Conservation (phyloP, 2,113 vertebrate genomes). For the Ranitomeya imitator region DNA sequence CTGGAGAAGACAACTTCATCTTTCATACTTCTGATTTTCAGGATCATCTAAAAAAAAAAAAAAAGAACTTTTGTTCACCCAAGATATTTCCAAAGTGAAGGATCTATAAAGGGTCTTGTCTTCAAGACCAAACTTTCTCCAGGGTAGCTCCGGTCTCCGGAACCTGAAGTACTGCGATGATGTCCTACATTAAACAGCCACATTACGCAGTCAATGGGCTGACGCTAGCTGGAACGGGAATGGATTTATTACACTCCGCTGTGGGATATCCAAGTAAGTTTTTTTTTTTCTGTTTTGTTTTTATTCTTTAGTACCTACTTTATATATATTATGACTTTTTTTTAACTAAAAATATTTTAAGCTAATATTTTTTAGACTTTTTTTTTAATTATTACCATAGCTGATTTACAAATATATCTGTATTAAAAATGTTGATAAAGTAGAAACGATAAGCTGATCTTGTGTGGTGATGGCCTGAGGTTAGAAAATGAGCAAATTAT, state of each 20-base stretch:
- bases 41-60: slow-evolving; percentile 27
- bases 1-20: neutral
- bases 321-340: neutral
- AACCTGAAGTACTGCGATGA: slow-evolving; percentile 68
- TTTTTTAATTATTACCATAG: neutral
- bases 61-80: neutral
- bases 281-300: neutral
- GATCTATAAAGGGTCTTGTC: neutral
- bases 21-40: slow-evolving; percentile 17
- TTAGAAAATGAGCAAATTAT: neutral
- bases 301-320: neutral
- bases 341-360: neutral
- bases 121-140: neutral
- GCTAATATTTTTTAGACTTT: neutral
- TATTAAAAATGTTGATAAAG: neutral
- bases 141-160: neutral
- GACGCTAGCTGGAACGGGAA: slow-evolving; percentile 80
- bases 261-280: slow-evolving; percentile 84
- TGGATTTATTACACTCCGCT: slow-evolving; percentile 84
- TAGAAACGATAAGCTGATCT: neutral
- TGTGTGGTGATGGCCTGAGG: neutral
- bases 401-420: neutral
- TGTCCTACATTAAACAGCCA: slow-evolving; percentile 88
- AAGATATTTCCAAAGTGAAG: neutral
- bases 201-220: slow-evolving; percentile 87